Evolutionary conservation across 2,797 vertebrate species (phyloP).

Genomic region (Esox lucius): DNA sequence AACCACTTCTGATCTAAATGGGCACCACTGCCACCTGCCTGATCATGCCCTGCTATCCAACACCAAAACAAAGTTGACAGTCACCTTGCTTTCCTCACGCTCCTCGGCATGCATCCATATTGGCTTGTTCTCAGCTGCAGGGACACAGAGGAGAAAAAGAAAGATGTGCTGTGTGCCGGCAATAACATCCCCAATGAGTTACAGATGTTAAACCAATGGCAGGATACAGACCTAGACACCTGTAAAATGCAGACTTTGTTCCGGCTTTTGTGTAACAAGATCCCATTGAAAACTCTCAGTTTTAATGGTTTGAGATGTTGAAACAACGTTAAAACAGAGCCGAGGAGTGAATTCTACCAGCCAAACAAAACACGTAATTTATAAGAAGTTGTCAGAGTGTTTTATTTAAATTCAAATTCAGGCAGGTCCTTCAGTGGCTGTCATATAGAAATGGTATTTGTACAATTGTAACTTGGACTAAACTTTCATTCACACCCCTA

Average conservation of each 20-base stretch:
- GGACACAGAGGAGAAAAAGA: constrained; percentile 17
- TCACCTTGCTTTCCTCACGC: constrained; percentile 82
- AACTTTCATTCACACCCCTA: neutral
- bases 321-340: neutral
- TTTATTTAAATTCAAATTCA: too few relatives aligned
- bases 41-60: neutral
- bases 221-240: neutral
- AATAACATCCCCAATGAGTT: neutral
- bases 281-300: neutral
- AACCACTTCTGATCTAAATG: neutral
- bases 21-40: neutral
- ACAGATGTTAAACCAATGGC: neutral
- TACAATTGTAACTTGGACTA: neutral
- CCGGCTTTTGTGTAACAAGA: neutral
- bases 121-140: constrained; percentile 82
- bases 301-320: neutral
- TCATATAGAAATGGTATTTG: neutral
- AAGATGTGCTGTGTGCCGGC: neutral
- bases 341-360: neutral
- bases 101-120: constrained; percentile 89
- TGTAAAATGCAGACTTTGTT: neutral
- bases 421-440: too few relatives aligned
- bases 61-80: constrained; percentile 17
- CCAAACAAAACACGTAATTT: too few relatives aligned
- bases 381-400: too few relatives aligned